Percentiles rank a stretch among this genome's conserved stretches.
These are phyloP conservation scores for Cryptotermes secundus DNA, from an alignment of 1,140 invertebrate species.

Conservation along the genomic window DNA sequence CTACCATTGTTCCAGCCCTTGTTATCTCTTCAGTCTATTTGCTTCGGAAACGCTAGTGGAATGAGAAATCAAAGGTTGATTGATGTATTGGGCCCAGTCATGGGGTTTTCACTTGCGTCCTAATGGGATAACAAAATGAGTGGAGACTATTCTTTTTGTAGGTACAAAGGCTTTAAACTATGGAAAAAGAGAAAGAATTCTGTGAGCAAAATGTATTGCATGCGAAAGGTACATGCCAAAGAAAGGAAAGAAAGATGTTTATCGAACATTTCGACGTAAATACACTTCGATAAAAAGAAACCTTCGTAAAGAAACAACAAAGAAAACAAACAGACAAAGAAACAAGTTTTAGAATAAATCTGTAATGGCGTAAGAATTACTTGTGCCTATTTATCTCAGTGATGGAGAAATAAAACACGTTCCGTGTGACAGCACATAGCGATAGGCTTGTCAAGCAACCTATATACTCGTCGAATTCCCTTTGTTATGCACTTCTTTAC, in stretches of 20 bases:
- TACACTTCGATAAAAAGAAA: not conserved
- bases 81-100: slow-evolving; percentile 1
- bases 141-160: not conserved
- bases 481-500: too few relatives aligned
- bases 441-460: too few relatives aligned
- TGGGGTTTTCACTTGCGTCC: not conserved
- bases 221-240: slow-evolving; percentile 21
- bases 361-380: not conserved
- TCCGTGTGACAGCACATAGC: not conserved
- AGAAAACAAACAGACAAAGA: not conserved
- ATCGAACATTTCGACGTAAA: slow-evolving; percentile 21
- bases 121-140: slow-evolving; percentile 29
- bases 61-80: slow-evolving; percentile 27
- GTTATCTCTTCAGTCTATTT: slow-evolving; percentile 7
- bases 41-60: slow-evolving; percentile 5
- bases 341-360: not conserved
- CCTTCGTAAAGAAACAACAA: not conserved
- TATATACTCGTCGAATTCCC: too few relatives aligned
- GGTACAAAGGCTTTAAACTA: not conserved
- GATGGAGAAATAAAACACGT: not conserved
- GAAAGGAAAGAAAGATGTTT: slow-evolving; percentile 21
- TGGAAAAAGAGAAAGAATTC: slow-evolving; percentile 27
- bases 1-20: not conserved
- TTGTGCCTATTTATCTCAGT: not conserved
- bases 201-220: slow-evolving; percentile 28